Evolutionary conservation across 37 sponge, comb jelly and placozoan species (phyloP), one percentile per base, ranked within the genome.

Genomic region (Mnemiopsis leidyi): DNA sequence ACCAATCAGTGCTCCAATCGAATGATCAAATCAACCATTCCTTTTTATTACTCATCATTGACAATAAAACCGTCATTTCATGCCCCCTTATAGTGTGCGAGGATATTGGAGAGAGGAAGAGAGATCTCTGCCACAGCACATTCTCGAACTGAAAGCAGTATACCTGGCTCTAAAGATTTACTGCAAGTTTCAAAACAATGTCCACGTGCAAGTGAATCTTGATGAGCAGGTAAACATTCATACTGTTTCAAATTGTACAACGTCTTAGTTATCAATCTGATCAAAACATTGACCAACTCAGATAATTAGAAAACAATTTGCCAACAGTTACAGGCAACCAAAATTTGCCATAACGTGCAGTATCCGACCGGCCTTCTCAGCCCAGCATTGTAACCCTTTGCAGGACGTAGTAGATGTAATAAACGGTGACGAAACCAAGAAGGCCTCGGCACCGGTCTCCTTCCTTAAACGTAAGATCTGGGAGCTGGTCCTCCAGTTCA

Each of bases 31-130:
- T n/a, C n/a, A n/a, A n/a, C n/a, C n/a, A n/a, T n/a, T n/a, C n/a
- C n/a, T n/a, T n/a, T n/a, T n/a, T n/a, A n/a, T n/a, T n/a, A n/a
- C n/a, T 67, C 68, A 20, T 13, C 68, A 67, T 67, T 13, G 68
- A 21, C 13, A 20, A 21, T 21, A 67, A 13, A 67, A 67, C 68
- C 13, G 13, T 13, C 13, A 21, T 67, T 67, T 20, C 68, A 13
- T 67, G 20, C 68, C 20, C 13, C 18, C 18, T n/a, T 28, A 28
- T 18, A 71, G 25, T 28, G 75, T 71, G n/a, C 7, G 75, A 25
- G 75, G 75, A 23, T 71, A 71, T 18, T 71, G 75, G 75, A 28
- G 30, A 25, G 75, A 71, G 75, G 30, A 71, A 71, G 75, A 71
- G 20, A 29, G n/a, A n/a, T 3, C 25, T n/a, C 30, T 71, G 20